Conservation (phyloP, 2,113 vertebrate genomes). For the Noctilio leporinus region DNA sequence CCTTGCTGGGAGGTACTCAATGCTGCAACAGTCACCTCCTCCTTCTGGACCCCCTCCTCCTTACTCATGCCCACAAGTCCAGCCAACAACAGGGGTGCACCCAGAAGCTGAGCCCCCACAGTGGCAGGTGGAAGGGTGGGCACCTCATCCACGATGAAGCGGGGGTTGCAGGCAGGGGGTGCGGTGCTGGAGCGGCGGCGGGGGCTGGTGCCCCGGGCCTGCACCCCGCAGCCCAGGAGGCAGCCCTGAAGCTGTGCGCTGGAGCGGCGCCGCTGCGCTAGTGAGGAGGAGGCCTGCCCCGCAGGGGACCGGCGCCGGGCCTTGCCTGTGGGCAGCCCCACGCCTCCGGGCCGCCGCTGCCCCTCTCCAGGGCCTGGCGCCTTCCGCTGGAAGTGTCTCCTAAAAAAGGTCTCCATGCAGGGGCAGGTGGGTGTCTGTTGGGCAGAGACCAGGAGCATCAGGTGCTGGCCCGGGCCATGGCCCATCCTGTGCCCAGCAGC, state of each 20-base stretch:
- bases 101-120: slow-evolving; percentile 78
- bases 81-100: slow-evolving; percentile 81
- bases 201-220: slow-evolving; percentile 42
- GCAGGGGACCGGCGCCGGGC: slow-evolving; percentile 85
- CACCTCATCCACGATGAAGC: slow-evolving; percentile 79
- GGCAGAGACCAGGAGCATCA: slow-evolving; percentile 77
- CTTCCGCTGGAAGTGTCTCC: slow-evolving; percentile 84
- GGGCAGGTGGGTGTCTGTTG: slow-evolving; percentile 76
- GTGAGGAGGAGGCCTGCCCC: slow-evolving; percentile 81
- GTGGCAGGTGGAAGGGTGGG: neutral
- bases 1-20: neutral
- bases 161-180: slow-evolving; percentile 84
- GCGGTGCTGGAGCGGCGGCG: slow-evolving; percentile 89
- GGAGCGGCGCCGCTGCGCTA: slow-evolving; percentile 83
- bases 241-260: slow-evolving; percentile 62
- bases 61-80: slow-evolving; percentile 77
- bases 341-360: slow-evolving; percentile 23
- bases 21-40: neutral
- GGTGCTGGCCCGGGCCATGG: neutral
- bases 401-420: slow-evolving; percentile 90
- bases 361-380: slow-evolving; percentile 8
- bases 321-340: slow-evolving; percentile 84
- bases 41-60: neutral
- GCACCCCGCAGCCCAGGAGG: slow-evolving; percentile 58
- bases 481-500: neutral